phyloP scores from a whole-genome alignment of 2,797 vertebrate genomes.

The Naso thynnoides region DNA sequence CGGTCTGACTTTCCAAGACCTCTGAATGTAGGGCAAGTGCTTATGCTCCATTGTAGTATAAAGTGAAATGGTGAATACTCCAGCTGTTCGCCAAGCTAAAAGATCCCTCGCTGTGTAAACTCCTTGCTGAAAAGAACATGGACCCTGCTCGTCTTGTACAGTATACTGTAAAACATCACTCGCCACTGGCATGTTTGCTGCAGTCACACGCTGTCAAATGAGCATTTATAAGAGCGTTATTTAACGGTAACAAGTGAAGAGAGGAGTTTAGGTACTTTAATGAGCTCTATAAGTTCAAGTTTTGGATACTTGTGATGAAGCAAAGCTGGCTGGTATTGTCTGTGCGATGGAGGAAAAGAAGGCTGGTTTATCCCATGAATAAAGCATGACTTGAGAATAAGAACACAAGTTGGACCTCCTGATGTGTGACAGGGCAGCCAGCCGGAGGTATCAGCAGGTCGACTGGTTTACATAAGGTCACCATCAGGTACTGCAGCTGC shows the following conservation, averaged over 20 bases:
- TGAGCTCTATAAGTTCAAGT: constrained; percentile 26
- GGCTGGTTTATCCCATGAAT: constrained; percentile 66
- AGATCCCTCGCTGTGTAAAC: constrained; percentile 48
- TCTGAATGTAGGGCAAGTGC: constrained; percentile 44
- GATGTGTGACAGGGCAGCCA: constrained; percentile 66
- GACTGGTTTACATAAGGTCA: constrained; percentile 71
- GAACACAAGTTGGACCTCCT: constrained; percentile 34
- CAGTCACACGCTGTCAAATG: constrained; percentile 6
- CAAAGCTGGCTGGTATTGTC: constrained; percentile 8
- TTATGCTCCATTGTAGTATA: constrained; percentile 33
- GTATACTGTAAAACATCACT: constrained; percentile 15
- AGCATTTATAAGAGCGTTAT: constrained; percentile 8
- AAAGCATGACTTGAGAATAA: constrained; percentile 64
- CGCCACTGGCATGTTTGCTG: constrained; percentile 22
- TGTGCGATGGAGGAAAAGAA: constrained; percentile 11
- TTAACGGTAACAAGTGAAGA: background rate
- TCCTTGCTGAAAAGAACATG: constrained; percentile 21
- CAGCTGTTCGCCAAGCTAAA: constrained; percentile 21
- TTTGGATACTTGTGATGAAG: constrained; percentile 23
- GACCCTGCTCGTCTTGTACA: constrained; percentile 12
- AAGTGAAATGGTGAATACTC: constrained; percentile 41
- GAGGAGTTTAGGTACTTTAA: background rate
- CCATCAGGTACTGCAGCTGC: constrained; percentile 55
- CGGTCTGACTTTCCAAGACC: constrained; percentile 61
- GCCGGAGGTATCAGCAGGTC: constrained; percentile 58